Percentiles rank a stretch among this genome's conserved stretches.
Evolutionary conservation across 2,113 vertebrate genomes (phyloP).

Genomic region (Antigone vipio): DNA sequence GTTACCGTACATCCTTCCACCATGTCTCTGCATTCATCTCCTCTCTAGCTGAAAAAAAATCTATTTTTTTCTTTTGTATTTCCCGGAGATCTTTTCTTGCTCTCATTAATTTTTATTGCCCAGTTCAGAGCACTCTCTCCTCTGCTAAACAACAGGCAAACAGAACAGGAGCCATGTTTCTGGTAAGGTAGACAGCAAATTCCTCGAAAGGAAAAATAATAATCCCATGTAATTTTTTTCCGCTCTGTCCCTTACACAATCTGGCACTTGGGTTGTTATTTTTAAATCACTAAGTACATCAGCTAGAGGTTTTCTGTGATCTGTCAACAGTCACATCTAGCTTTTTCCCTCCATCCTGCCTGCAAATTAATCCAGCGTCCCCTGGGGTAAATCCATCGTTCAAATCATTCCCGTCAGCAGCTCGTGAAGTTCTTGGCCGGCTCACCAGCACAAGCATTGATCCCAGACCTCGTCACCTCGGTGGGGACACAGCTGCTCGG

Average conservation of each 20-base stretch:
- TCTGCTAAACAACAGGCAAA: conserved; percentile 5
- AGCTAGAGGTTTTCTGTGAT: neutral
- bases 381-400: neutral
- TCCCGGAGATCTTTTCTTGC: neutral
- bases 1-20: neutral
- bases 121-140: neutral
- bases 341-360: neutral
- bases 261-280: neutral
- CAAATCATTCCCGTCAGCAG: conserved; percentile 35
- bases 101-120: conserved; percentile 22
- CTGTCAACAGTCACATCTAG: neutral
- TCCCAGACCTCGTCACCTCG: neutral
- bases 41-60: neutral
- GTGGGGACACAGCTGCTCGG: neutral
- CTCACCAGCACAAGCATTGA: neutral
- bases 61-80: neutral
- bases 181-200: neutral
- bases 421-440: neutral
- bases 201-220: neutral
- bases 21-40: neutral
- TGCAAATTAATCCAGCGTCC: neutral
- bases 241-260: neutral
- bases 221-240: neutral
- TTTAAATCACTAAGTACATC: neutral
- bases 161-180: neutral